Base-by-base conservation (phyloP, 2,113 vertebrate genomes). In the Cyprinodon tularosa region DNA sequence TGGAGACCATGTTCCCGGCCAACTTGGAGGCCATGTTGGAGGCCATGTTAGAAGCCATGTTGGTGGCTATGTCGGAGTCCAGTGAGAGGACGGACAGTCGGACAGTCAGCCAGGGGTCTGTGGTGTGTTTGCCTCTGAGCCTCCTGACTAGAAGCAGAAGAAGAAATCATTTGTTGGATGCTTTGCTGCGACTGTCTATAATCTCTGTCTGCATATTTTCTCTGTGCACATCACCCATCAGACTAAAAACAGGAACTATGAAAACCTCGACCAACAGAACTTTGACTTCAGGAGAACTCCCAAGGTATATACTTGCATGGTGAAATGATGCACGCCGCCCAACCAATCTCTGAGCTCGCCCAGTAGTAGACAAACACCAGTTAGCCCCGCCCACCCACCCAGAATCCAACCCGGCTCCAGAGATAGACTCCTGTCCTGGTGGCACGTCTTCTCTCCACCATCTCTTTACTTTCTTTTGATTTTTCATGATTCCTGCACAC, bases 241-340 rank as follows among this genome's bases (percentile, higher is more conserved):
- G 98, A 99, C 96, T 99, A 99, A 98, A 99, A 99, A 98, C 96
- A 99, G 97, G 98, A 99, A 97, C 97, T 99, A 97, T 99, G 98
- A 99, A 96, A 98, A 95, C 97, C 95, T 96, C 96, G 98, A 97
- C 96, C 97, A 97, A 96, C 97, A 97, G 95, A 96, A 96, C 96
- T 97, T 95, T 99, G 98, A 99, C 97, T 96, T 96, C 97, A 96
- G 98, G 96, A 97, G 97, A 96, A 97, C 97, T 95, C 97, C 98
- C 93, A 99, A 99, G 97, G 98, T 99, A 99, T 97, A 83, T 86
- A 97, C 96, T 96, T 99, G 97, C 97, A 99, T 99, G 97, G 96
- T 97, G 95, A 94, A 63, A 87, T 75, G 91, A 96, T 98, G 98
- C 98, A 99, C 97, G 98, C 96, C 96, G 96, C 97, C 97, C 97